Percentiles rank a stretch among this genome's conserved stretches.
Evolutionary conservation across 2,113 vertebrate genomes (phyloP).

Genomic region (Tor tambroides): DNA sequence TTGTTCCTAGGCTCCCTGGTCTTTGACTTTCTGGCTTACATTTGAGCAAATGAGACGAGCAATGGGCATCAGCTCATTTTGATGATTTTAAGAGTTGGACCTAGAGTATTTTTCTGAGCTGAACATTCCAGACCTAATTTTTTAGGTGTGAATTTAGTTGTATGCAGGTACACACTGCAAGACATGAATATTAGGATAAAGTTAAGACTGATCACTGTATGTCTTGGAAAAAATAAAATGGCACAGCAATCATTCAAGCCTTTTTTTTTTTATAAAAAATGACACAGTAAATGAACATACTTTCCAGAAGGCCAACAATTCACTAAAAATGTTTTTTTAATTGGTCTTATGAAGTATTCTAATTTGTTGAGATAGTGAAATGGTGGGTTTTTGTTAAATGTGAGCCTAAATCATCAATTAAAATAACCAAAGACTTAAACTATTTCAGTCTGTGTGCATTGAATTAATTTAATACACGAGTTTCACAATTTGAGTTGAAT

Average conservation of each 20-base stretch:
- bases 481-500: too few relatives aligned
- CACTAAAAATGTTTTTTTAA: too few relatives aligned
- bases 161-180: background rate
- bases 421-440: too few relatives aligned
- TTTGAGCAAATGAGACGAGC: constrained; percentile 85
- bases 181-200: background rate
- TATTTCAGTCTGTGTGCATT: too few relatives aligned
- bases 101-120: background rate
- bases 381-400: too few relatives aligned
- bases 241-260: background rate
- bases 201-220: background rate
- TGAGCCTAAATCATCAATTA: too few relatives aligned
- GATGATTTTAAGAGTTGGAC: constrained; percentile 48
- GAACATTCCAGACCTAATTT: background rate
- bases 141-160: background rate
- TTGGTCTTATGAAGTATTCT: too few relatives aligned
- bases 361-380: too few relatives aligned
- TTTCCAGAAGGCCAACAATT: too few relatives aligned
- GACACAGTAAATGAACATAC: too few relatives aligned
- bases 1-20: constrained; percentile 84
- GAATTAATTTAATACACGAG: too few relatives aligned
- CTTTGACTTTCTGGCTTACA: constrained; percentile 86
- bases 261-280: too few relatives aligned
- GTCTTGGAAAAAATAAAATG: background rate
- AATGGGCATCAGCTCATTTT: constrained; percentile 81